phyloP scores from a whole-genome alignment of 1,140 invertebrate genomes.

The Drosophila repletoides region DNA sequence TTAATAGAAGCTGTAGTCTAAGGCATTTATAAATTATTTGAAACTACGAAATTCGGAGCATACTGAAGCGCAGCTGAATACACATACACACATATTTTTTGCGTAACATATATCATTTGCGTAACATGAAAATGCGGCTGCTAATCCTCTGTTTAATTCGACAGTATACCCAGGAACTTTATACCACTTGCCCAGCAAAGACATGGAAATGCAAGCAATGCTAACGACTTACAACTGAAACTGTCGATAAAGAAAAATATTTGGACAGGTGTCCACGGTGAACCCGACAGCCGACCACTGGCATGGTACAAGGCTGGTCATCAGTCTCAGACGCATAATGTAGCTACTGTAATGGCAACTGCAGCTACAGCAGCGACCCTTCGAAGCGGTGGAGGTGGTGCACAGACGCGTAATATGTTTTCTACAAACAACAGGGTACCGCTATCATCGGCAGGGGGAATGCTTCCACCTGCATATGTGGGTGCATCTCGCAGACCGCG shows the following conservation, averaged over 20 bases:
- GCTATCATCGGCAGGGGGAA: background rate
- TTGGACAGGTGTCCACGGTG: slow-evolving; percentile 68
- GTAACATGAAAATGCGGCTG: no score
- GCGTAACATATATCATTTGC: no score
- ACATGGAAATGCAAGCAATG: slow-evolving; percentile 18
- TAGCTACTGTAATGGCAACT: slow-evolving; percentile 12
- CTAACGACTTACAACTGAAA: slow-evolving; percentile 72
- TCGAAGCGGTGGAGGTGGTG: slow-evolving; percentile 11
- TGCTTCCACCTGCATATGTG: slow-evolving; percentile 33
- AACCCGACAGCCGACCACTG: slow-evolving; percentile 41
- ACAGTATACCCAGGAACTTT: slow-evolving; percentile 54
- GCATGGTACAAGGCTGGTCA: slow-evolving; percentile 51
- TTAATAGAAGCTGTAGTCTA: no score
- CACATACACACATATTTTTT: no score
- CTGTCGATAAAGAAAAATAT: slow-evolving; percentile 80
- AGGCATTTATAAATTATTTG: no score
- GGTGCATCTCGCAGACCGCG: slow-evolving; percentile 43
- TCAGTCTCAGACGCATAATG: slow-evolving; percentile 17
- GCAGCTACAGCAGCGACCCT: slow-evolving; percentile 10
- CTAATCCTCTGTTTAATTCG: background rate
- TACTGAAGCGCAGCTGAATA: no score
- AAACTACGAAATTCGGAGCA: no score
- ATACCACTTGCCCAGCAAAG: slow-evolving; percentile 37
- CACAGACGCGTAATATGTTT: slow-evolving; percentile 25
- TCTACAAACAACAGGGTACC: slow-evolving; percentile 4